Base-by-base conservation (phyloP, 2,888 invertebrate genomes). In the Anthoptus insignis region DNA sequence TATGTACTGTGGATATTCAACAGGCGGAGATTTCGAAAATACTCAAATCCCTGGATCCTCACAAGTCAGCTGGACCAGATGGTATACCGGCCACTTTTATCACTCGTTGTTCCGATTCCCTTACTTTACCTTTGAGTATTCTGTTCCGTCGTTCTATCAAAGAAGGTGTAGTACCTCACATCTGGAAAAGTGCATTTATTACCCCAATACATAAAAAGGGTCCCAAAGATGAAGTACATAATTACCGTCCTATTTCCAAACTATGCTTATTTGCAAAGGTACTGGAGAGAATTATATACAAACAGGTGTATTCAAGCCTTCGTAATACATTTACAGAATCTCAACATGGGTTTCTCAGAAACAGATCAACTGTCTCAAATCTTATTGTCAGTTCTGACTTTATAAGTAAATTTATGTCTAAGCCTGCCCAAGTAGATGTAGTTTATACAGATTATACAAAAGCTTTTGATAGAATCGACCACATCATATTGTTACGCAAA, bases 151-250 rank as follows among this genome's bases (percentile, higher is more conserved):
- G 34, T 6, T 73, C 68, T 24, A 21, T 73, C 0, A 8, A 16
- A 2, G 58, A 61, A 13, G 60, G 71, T 2, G 24, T 45, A 1
- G 67, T 73, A 29, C 73, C 73, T 2, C n/a, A 7, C 0, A 32
- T 54, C 3, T 72, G 71, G 69, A 69, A 71, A 34, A 50, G 22
- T 8, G 71, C 69, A n/a, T 19, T 52, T 22, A 63, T 72, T 1
- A 61, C 70, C 1, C 70, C 72, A 0, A 63, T 73, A 9, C 66
- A 72, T 29, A 72, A 72, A 37, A 72, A 70, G 49, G 66, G 69
- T 2, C 47, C 65, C 1, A 68, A 65, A 22, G 34, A 39, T 0
- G 32, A 39, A 7, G 52, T 68, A 0, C 59, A 67, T 24, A 71
- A 70, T 47, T 73, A 69, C n/a, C 45, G 73, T 1, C 50, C 50